Evolutionary conservation across 2,888 invertebrate genomes (phyloP), one percentile per base, ranked within the genome.

Genomic region (Trimorus sp.): DNA sequence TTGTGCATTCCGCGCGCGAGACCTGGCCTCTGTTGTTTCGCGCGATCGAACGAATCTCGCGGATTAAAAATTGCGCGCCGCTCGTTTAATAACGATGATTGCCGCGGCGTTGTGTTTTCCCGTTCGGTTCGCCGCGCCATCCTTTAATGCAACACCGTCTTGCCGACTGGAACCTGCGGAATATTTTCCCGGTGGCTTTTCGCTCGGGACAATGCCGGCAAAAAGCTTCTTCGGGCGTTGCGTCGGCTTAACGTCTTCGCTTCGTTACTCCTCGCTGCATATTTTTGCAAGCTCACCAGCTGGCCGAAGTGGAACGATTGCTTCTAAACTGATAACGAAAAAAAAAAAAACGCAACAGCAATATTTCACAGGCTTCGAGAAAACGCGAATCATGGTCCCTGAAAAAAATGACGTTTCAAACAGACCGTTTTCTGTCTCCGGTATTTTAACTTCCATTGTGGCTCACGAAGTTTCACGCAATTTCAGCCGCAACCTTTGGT

Each of bases 211-310:
- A 81, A 81, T 73, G 51, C 48, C 62, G 45, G 54, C 56, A 59
- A 68, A 73, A 81, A 77, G 75, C 79, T 69, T 75, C 60, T 66
- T 54, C 63, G 16, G 49, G 65, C 26, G 65, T 68, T 65, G 66
- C 56, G 51, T 49, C 26, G 53, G 56, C 76, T 81, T 76, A 76
- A 54, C 49, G 63, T 71, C 54, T 59, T 42, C 49, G 66, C 76
- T 71, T 71, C 76, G 71, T 76, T 76, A 71, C 66, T 42, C 65
- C 63, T 59, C 71, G 70, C 45, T 82, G 82, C 82, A 74, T 82
- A 77, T 82, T 81, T 81, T 77, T 82, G 62, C 59, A 76, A 82
- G 70, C 74, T 82, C 77, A 81, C 69, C 77, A 74, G 60, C 40
- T 53, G 56, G 54, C 42, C 54, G 66, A 80, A 66, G 66, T 75